Conservation (phyloP, 2,888 invertebrate genomes). For the Caenorhabditis sp. region DNA sequence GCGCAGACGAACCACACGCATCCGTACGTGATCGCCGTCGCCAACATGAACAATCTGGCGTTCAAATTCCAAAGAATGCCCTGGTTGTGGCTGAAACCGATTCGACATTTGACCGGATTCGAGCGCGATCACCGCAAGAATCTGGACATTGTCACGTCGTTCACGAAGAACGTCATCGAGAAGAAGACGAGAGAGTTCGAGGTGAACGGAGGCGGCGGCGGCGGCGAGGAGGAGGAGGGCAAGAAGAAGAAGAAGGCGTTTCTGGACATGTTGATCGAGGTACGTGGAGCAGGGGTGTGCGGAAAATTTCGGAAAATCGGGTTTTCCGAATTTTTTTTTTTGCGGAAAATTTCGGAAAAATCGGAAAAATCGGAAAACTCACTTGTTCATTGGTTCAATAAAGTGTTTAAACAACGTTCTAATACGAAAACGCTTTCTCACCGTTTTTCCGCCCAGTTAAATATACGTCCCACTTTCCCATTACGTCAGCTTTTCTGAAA, state of each 20-base stretch:
- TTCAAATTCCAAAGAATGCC: constrained; percentile 79
- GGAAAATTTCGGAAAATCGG: too few relatives aligned
- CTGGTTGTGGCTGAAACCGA: constrained; percentile 82
- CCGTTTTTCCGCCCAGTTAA: too few relatives aligned
- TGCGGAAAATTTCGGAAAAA: too few relatives aligned
- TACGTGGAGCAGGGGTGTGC: too few relatives aligned
- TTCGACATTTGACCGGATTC: constrained; percentile 83
- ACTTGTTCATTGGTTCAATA: too few relatives aligned
- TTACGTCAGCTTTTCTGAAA: too few relatives aligned
- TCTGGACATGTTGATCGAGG: constrained; percentile 80
- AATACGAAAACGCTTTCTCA: too few relatives aligned
- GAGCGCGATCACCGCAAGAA: constrained; percentile 54
- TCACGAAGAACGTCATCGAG: constrained; percentile 64
- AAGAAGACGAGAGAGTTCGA: constrained; percentile 25
- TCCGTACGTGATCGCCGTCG: constrained; percentile 71
- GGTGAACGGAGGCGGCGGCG: too few relatives aligned
- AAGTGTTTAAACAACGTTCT: too few relatives aligned
- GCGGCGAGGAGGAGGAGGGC: constrained; percentile 21
- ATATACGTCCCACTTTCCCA: too few relatives aligned
- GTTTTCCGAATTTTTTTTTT: too few relatives aligned
- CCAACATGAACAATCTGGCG: constrained; percentile 64
- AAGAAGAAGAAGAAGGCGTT: constrained; percentile 79
- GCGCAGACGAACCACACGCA: constrained; percentile 68
- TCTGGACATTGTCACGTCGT: constrained; percentile 65
- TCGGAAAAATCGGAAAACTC: too few relatives aligned